Evolutionary conservation across 1,140 invertebrate species (phyloP).

Genomic region (Drosophila arawakana): DNA sequence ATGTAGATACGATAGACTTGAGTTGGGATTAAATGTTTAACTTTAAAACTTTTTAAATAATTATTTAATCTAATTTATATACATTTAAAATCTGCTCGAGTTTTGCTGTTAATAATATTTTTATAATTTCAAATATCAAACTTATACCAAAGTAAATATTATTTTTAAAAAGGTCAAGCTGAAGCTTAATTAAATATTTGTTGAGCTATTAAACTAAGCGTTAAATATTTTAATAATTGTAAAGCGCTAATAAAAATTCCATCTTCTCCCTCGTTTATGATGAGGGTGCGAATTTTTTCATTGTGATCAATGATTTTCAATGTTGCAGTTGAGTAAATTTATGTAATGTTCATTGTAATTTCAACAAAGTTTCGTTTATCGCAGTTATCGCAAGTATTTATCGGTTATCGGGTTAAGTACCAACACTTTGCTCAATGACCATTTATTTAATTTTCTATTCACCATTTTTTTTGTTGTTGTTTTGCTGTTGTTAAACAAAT

Average conservation of each 20-base stretch:
- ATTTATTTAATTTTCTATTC: slow-evolving; percentile 57
- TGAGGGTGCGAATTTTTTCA: slow-evolving; percentile 16
- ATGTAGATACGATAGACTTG: too few species aligned
- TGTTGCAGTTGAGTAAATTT: slow-evolving; percentile 8
- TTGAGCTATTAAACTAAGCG: background rate
- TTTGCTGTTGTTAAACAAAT: slow-evolving; percentile 50
- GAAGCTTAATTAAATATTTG: slow-evolving; percentile 6
- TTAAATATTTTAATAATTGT: slow-evolving; percentile 37
- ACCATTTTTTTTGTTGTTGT: slow-evolving; percentile 24
- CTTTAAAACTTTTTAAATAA: too few species aligned
- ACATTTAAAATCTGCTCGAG: too few species aligned
- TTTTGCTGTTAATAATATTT: too few species aligned
- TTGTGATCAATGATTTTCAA: slow-evolving; percentile 14
- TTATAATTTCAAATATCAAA: too few species aligned
- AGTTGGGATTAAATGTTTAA: too few species aligned
- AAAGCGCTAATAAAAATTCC: slow-evolving; percentile 16
- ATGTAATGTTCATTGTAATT: slow-evolving; percentile 10
- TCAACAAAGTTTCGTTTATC: slow-evolving; percentile 10
- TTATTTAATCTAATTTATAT: too few species aligned
- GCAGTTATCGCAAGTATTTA: slow-evolving; percentile 15
- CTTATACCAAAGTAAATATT: background rate
- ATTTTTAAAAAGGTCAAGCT: slow-evolving; percentile 7
- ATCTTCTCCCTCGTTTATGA: background rate
- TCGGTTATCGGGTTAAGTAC: slow-evolving; percentile 64
- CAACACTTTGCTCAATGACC: slow-evolving; percentile 65